Conservation (phyloP, 2,888 invertebrate species). For the Callyntrura guangdongensis region DNA sequence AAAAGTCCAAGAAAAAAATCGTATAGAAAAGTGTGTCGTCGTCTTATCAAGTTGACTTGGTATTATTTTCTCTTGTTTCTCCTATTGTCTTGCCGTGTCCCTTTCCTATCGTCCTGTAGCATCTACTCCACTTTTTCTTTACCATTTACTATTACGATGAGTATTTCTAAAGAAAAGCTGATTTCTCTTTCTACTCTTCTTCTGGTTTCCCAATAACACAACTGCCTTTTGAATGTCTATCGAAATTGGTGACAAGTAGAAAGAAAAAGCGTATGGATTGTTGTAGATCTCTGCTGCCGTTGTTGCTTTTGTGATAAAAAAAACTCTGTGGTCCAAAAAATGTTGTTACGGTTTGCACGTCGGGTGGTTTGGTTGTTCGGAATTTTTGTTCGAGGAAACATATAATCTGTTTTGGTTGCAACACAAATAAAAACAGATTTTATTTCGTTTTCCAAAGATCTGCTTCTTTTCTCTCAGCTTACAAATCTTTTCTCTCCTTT, state of each 20-base stretch:
- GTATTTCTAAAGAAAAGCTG: no score
- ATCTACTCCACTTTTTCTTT: conserved; percentile 31
- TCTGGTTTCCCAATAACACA: not conserved
- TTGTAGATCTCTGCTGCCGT: not conserved
- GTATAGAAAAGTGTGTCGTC: not conserved
- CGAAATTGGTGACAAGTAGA: conserved; percentile 25
- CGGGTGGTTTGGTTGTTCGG: no score
- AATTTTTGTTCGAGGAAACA: conserved; percentile 13
- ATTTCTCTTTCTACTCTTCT: not conserved
- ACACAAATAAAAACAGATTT: conserved; percentile 36
- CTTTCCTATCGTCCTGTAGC: not conserved
- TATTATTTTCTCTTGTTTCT: no score
- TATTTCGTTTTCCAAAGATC: no score
- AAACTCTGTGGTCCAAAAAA: not conserved
- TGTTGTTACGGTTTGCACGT: not conserved
- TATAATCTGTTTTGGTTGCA: conserved; percentile 37
- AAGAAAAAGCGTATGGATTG: conserved; percentile 18
- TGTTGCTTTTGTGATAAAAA: not conserved
- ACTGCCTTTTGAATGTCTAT: conserved; percentile 4
- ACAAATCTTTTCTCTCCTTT: conserved; percentile 29
- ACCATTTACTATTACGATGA: not conserved
- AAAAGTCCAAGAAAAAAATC: not conserved
- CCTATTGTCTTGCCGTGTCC: conserved; percentile 32
- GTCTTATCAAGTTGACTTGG: conserved; percentile 9
- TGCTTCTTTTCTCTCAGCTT: not conserved